Evolutionary conservation across 2,888 invertebrate species (phyloP).

Genomic region (Dione vanillae): DNA sequence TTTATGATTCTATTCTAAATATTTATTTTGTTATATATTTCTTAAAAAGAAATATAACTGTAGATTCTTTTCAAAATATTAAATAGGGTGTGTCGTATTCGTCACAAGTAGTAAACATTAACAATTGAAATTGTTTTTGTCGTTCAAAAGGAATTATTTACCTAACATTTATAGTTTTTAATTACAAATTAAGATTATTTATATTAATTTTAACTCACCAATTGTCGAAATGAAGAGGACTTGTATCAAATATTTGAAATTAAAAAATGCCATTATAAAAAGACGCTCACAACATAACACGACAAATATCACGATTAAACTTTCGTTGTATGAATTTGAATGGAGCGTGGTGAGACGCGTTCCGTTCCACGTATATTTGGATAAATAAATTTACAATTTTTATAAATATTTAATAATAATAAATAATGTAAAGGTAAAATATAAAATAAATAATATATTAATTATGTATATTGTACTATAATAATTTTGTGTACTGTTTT

Average conservation of each 20-base stretch:
- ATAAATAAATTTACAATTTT: not conserved
- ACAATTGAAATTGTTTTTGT: slow-evolving; percentile 27
- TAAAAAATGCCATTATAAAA: slow-evolving; percentile 59
- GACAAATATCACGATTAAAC: slow-evolving; percentile 12
- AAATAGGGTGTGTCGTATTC: slow-evolving; percentile 43
- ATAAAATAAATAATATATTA: not conserved
- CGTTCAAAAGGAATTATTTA: not conserved
- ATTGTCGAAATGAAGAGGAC: slow-evolving; percentile 55
- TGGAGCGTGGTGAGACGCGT: slow-evolving; percentile 7
- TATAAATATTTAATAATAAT: not conserved
- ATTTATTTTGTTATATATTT: not conserved
- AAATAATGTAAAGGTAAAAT: not conserved
- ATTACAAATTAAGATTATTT: not conserved
- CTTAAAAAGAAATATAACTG: slow-evolving; percentile 4
- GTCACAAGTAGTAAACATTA: slow-evolving; percentile 44
- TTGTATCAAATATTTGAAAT: slow-evolving; percentile 55
- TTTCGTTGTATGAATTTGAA: slow-evolving; percentile 26
- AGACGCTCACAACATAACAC: slow-evolving; percentile 33
- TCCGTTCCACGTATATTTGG: slow-evolving; percentile 9
- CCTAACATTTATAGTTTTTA: not conserved
- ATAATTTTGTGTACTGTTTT: too few species aligned
- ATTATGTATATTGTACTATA: too few species aligned
- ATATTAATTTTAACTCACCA: slow-evolving; percentile 60
- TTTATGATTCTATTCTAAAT: not conserved
- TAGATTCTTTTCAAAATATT: slow-evolving; percentile 27